Percentiles rank a stretch among this genome's conserved stretches.
Conservation (phyloP, 2,888 invertebrate genomes). For the Ferdinandea cuprea region DNA sequence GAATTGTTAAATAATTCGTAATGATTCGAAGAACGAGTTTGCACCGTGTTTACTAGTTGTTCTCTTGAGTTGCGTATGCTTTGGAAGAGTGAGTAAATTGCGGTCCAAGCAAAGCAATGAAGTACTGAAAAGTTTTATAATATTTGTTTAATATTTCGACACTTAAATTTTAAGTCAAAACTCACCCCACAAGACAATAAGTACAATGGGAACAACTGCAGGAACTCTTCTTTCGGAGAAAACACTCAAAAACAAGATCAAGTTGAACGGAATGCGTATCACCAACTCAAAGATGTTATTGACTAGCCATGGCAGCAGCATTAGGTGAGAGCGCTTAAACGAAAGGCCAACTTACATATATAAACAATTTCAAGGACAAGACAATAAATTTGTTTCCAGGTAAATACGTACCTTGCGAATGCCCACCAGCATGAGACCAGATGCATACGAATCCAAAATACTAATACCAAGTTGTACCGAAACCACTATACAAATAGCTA, state of each 20-base stretch:
- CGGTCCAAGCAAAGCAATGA: conserved; percentile 17
- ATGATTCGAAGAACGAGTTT: neutral
- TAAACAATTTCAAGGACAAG: neutral
- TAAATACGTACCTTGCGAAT: neutral
- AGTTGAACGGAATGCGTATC: neutral
- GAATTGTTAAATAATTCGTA: neutral
- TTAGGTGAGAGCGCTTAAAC: neutral
- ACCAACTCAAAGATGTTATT: neutral
- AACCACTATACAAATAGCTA: neutral
- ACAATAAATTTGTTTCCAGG: neutral
- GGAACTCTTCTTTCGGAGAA: neutral
- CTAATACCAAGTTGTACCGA: neutral
- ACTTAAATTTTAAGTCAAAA: too few species aligned
- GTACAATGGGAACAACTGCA: neutral
- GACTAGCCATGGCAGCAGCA: neutral
- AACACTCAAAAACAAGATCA: neutral
- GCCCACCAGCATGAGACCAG: neutral
- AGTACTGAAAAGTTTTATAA: conserved; percentile 10
- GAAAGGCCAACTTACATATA: neutral
- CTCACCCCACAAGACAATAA: neutral
- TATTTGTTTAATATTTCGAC: neutral
- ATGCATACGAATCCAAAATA: neutral
- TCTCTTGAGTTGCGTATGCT: conserved; percentile 24
- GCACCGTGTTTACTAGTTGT: neutral
- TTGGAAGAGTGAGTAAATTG: conserved; percentile 32